phyloP scores from a whole-genome alignment of 2,797 vertebrate species.

The Sebastiscus tertius region DNA sequence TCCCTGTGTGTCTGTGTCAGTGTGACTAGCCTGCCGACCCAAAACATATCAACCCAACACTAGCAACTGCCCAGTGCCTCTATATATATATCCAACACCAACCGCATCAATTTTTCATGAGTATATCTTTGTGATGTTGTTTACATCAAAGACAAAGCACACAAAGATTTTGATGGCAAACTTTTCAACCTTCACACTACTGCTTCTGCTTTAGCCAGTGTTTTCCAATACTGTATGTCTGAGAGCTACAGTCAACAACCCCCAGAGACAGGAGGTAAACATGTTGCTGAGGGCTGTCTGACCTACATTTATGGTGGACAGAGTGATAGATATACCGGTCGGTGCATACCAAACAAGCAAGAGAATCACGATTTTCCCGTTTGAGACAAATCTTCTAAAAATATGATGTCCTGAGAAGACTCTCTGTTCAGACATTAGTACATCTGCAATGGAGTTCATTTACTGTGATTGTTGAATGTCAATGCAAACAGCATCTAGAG shows the following conservation, averaged over 20 bases:
- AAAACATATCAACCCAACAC: background rate
- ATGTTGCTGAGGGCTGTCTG: background rate
- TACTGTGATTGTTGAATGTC: background rate
- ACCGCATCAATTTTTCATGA: conserved; percentile 4
- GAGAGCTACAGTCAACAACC: background rate
- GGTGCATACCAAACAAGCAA: background rate
- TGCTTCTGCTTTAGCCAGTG: background rate
- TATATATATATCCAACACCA: background rate
- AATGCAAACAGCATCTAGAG: background rate
- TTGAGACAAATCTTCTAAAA: background rate
- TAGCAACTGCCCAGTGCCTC: background rate
- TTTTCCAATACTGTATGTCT: background rate
- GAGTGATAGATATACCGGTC: background rate
- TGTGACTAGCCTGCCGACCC: background rate
- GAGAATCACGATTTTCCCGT: background rate
- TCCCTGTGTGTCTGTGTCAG: background rate
- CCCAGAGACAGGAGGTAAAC: background rate
- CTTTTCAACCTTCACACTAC: background rate
- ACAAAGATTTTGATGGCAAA: background rate
- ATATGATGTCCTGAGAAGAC: background rate
- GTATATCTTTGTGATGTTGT: background rate
- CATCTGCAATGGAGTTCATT: background rate
- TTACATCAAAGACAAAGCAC: conserved; percentile 1
- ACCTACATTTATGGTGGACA: conserved; percentile 6
- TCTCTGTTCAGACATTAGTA: background rate